Evolutionary conservation across 2,888 invertebrate species (phyloP).

Genomic region (Tromatobia lineatoria): DNA sequence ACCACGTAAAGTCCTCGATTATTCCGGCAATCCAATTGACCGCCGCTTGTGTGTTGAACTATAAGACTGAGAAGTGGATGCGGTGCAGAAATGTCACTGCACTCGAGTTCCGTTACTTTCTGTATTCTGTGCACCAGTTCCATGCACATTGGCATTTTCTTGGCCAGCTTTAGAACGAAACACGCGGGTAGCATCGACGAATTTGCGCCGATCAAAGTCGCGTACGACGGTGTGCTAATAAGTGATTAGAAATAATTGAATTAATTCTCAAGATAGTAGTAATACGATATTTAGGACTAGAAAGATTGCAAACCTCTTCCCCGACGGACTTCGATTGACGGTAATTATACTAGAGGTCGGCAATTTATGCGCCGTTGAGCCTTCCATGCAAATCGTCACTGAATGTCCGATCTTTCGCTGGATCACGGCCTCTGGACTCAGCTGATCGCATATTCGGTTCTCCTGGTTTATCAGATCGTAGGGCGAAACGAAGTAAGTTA

Average conservation of each 20-base stretch:
- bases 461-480: constrained; percentile 95
- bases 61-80: constrained; percentile 92
- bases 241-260: constrained; percentile 73
- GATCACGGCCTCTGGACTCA: constrained; percentile 91
- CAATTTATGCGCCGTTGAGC: constrained; percentile 93
- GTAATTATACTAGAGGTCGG: constrained; percentile 91
- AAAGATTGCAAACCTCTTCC: constrained; percentile 88
- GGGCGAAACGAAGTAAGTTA: constrained; percentile 97
- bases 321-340: constrained; percentile 89
- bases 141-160: constrained; percentile 94
- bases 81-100: constrained; percentile 86
- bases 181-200: constrained; percentile 96
- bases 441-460: constrained; percentile 90
- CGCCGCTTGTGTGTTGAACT: constrained; percentile 92
- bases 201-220: constrained; percentile 92
- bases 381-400: constrained; percentile 96
- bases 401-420: constrained; percentile 92
- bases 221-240: constrained; percentile 91
- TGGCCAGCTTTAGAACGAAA: constrained; percentile 93
- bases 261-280: background rate
- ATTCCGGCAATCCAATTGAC: constrained; percentile 90
- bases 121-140: constrained; percentile 91
- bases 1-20: constrained; percentile 95
- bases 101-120: constrained; percentile 88
- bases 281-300: background rate